These are phyloP conservation scores for Cenopis cana DNA, from an alignment of 2,888 invertebrate species.

Conservation along the genomic window DNA sequence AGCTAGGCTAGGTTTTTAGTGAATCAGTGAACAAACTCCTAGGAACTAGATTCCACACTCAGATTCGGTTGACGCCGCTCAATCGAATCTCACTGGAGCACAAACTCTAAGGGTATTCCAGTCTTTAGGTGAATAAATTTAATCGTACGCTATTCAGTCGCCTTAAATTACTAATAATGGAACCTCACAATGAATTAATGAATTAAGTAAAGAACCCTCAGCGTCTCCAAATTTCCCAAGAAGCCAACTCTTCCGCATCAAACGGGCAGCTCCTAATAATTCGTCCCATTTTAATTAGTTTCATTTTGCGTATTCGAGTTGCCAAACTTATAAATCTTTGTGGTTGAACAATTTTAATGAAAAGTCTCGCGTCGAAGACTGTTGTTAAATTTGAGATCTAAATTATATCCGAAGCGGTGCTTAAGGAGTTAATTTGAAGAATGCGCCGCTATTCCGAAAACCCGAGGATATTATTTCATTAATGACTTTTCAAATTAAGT, in stretches of 20 bases:
- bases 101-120: too few species aligned
- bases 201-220: background rate
- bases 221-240: background rate
- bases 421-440: conserved; percentile 42
- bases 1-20: too few species aligned
- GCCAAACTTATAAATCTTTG: conserved; percentile 73
- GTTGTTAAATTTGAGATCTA: conserved; percentile 67
- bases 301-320: conserved; percentile 72
- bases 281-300: conserved; percentile 72
- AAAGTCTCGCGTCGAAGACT: conserved; percentile 68
- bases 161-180: background rate
- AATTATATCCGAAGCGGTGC: conserved; percentile 50
- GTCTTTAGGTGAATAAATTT: too few species aligned
- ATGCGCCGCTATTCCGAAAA: conserved; percentile 19
- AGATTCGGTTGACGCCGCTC: too few species aligned
- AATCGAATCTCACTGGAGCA: too few species aligned
- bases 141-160: too few species aligned
- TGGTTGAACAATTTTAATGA: conserved; percentile 78
- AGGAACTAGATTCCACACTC: too few species aligned
- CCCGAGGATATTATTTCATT: conserved; percentile 21
- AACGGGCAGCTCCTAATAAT: conserved; percentile 43
- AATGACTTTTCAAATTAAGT: background rate
- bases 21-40: too few species aligned
- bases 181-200: background rate
- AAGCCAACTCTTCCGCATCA: conserved; percentile 1